phyloP scores from a whole-genome alignment of 2,888 invertebrate genomes.

The Junonia oenone region DNA sequence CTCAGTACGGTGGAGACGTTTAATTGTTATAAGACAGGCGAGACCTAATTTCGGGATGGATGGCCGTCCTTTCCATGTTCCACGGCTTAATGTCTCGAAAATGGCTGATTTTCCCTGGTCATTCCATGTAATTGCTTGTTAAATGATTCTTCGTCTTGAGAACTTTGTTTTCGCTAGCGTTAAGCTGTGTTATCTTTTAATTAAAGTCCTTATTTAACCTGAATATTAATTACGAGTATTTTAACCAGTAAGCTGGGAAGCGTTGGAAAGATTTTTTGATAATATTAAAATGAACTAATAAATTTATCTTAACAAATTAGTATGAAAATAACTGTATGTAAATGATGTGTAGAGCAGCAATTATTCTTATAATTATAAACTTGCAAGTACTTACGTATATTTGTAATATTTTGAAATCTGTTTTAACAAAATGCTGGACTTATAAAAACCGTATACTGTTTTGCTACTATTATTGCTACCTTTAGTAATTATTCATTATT shows the following conservation, averaged over 20 bases:
- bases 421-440: too few species aligned
- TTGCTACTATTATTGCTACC: too few species aligned
- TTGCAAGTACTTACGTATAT: too few species aligned
- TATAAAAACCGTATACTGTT: too few species aligned
- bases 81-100: conserved; percentile 11
- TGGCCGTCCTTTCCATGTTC: conserved; percentile 16
- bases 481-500: too few species aligned
- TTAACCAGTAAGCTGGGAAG: neutral
- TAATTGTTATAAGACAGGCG: conserved; percentile 21
- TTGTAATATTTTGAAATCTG: too few species aligned
- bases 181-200: neutral
- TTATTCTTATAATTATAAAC: too few species aligned
- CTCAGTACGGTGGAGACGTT: conserved; percentile 2
- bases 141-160: conserved; percentile 9
- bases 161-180: conserved; percentile 3
- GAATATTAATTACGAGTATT: neutral
- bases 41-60: conserved; percentile 18
- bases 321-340: too few species aligned
- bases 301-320: neutral
- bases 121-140: conserved; percentile 17
- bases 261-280: neutral
- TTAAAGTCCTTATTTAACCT: neutral
- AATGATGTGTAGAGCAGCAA: too few species aligned
- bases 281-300: neutral
- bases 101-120: conserved; percentile 12